Base-by-base conservation (phyloP, 2,113 vertebrate species). In the Sinocyclocheilus maitianheensis region DNA sequence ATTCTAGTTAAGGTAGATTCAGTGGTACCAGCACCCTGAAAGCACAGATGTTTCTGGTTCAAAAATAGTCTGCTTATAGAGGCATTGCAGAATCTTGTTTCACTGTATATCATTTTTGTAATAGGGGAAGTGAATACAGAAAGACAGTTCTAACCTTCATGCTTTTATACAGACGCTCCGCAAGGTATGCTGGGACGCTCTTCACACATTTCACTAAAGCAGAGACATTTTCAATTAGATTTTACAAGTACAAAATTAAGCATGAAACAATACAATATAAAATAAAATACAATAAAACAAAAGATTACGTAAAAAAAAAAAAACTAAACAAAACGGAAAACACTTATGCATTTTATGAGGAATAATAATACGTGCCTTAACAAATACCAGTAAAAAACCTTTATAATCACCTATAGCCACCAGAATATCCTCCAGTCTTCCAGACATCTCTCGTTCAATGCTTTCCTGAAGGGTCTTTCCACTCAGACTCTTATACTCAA, bases 401-500 rank as follows among this genome's bases (percentile, higher is more conserved):
- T 16, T 65, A 9, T n/a, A 77, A 79, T 85, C 93, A 97, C 97
- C 97, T 62, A 97, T 90, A 40, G 97, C 95, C 88, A 97, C 92
- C 0, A 98, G 93, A 3, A 97, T 90, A 4, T 94, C 87, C 91
- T 96, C 93, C 87, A 97, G 91, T 84, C 90, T 40, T 22, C 96
- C 96, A 22, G 96, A 97, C 91, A 97, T 94, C 91, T 98, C 97
- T 11, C 94, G 91, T 89, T 95, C 93, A 34, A 98, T 96, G 92
- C 95, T 97, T 63, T 97, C 94, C 92, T 96, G 96, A 58, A 98
- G 94, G 77, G 93, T 95, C 92, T 96, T 97, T 84, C 96, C 96
- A 84, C 95, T 95, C 18, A 97, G 89, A n/a, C 79, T 94, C 93
- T 93, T 95, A 91, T 97, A 98, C 87, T 97, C 96, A 0, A 96